Base-by-base conservation (phyloP, 2,888 invertebrate species). In the Tetheella fluctuosa region DNA sequence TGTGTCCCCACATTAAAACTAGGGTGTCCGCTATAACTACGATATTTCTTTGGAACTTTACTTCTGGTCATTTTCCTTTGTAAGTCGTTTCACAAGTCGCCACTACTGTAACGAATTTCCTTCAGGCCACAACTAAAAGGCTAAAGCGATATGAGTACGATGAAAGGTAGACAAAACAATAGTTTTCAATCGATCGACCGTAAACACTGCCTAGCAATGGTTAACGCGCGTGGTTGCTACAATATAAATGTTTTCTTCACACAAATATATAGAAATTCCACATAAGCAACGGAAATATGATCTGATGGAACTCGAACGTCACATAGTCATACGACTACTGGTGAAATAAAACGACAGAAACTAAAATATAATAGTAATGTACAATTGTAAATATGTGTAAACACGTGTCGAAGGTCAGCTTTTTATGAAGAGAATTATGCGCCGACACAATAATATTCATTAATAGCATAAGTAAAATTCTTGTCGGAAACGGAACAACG, bases 1-100 rank as follows among this genome's bases (percentile, higher is more conserved):
- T 73, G 76, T 23, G 71, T 66, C 12, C 67, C 65, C 54, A 81
- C 76, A 52, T 74, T 64, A 56, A 68, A 77, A 30, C 71, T 67
- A 0, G 78, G 71, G 54, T 69, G 59, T 34, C 62, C 39, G 7
- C 37, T n/a, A 52, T 52, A 64, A 54, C 61, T 61, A 30, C 61
- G 65, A 56, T 61, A 52, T 63, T 73, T 80, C 55, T 61, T 74
- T 1, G 60, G 57, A 37, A 70, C 39, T 60, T 70, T 76, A 34
- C 54, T 67, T 39, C 60, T 75, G 3, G 68, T 61, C 81, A 81
- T 81, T 23, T 55, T 42, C 13, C 17, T 1, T 8, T 20, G 4
- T n/a, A 37, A 53, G 23, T 20, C 23, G 23, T 8, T n/a, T 53
- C n/a, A 30, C 23, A 28, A 54, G 23, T n/a, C 54, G 69, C 59